Conservation (phyloP, 2,113 vertebrate species). For the Platichthys flesus region DNA sequence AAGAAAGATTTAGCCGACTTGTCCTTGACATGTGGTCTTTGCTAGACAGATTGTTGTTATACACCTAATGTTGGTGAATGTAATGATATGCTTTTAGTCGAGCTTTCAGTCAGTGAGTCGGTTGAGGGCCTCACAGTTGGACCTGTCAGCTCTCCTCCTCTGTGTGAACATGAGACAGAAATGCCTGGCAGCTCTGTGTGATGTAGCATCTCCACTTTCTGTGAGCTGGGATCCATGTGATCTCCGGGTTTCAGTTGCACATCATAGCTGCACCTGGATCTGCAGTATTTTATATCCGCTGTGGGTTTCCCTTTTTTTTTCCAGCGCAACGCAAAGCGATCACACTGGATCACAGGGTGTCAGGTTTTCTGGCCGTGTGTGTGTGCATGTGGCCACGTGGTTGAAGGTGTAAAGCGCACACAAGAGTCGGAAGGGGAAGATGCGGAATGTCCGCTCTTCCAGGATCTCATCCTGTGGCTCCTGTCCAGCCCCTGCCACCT, state of each 20-base stretch:
- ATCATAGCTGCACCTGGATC: slow-evolving; percentile 39
- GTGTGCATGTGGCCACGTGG: slow-evolving; percentile 12
- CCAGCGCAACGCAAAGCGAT: slow-evolving; percentile 30
- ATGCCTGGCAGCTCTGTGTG: slow-evolving; percentile 46
- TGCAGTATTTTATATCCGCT: slow-evolving; percentile 62
- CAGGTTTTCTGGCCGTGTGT: slow-evolving; percentile 32
- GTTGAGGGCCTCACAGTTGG: slow-evolving; percentile 34
- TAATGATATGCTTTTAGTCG: slow-evolving; percentile 1
- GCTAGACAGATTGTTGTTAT: background rate
- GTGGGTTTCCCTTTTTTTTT: background rate
- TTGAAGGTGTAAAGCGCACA: slow-evolving; percentile 44
- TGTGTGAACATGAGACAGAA: slow-evolving; percentile 75
- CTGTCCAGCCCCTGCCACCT: slow-evolving; percentile 58
- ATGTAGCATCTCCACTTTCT: slow-evolving; percentile 52
- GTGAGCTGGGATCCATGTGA: slow-evolving; percentile 56
- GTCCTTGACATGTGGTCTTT: background rate
- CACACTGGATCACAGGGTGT: slow-evolving; percentile 25
- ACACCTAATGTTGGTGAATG: background rate
- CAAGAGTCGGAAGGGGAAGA: slow-evolving; percentile 54
- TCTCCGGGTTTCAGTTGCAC: slow-evolving; percentile 61
- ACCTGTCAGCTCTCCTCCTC: slow-evolving; percentile 62
- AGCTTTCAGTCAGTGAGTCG: slow-evolving; percentile 14
- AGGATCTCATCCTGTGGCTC: slow-evolving; percentile 68
- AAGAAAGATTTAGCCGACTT: background rate
- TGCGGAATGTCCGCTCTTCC: slow-evolving; percentile 69